These are phyloP conservation scores for Diplazon laetatorius DNA, from an alignment of 2,888 invertebrate species.

Conservation along the genomic window DNA sequence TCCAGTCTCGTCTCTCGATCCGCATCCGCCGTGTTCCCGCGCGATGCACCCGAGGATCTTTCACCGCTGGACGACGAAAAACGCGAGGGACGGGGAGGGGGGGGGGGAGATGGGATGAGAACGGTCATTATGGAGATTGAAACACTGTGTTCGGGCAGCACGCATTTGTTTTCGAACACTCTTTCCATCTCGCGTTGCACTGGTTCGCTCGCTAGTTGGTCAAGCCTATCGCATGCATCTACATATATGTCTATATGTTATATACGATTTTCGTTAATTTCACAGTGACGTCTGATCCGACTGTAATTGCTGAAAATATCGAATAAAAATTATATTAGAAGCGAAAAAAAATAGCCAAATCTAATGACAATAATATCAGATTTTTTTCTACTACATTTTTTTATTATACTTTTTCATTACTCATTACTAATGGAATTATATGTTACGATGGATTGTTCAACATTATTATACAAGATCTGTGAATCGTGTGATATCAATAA, in stretches of 20 bases:
- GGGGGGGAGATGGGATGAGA: constrained; percentile 58
- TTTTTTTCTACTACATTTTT: too few relatives aligned
- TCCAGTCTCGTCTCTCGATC: constrained; percentile 34
- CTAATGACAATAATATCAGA: too few relatives aligned
- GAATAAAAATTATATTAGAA: too few relatives aligned
- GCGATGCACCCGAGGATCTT: constrained; percentile 39
- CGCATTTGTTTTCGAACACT: constrained; percentile 42
- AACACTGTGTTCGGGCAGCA: constrained; percentile 62
- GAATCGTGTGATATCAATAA: background rate
- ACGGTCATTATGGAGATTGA: constrained; percentile 80
- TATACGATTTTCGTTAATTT: background rate
- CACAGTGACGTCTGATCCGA: constrained; percentile 7
- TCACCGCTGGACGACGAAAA: constrained; percentile 48
- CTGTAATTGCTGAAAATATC: background rate
- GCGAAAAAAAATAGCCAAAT: too few relatives aligned
- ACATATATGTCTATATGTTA: too few relatives aligned
- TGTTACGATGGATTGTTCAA: background rate
- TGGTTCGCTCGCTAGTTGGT: constrained; percentile 38
- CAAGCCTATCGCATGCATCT: constrained; percentile 8
- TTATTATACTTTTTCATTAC: too few relatives aligned
- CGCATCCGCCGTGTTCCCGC: constrained; percentile 20
- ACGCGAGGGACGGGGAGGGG: constrained; percentile 34
- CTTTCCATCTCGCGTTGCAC: constrained; percentile 13
- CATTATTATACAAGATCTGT: background rate
- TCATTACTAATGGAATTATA: background rate